Percentiles rank a stretch among this genome's conserved stretches.
phyloP scores from a whole-genome alignment of 2,888 invertebrate species.

The Lepidochrysops patricia region DNA sequence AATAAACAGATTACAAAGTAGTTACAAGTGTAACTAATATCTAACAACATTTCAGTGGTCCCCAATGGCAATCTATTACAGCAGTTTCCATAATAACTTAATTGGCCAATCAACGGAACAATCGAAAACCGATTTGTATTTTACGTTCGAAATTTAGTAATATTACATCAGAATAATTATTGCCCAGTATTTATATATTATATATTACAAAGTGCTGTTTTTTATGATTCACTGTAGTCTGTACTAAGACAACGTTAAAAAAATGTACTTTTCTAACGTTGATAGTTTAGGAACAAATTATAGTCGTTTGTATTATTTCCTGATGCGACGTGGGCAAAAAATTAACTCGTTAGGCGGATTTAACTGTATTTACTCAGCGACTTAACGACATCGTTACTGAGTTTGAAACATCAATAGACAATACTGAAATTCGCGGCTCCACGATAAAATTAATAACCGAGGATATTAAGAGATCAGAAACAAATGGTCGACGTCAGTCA shows the following conservation, averaged over 20 bases:
- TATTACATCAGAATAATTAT: background rate
- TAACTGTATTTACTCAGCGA: background rate
- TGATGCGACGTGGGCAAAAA: background rate
- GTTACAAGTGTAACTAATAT: background rate
- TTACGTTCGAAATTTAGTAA: background rate
- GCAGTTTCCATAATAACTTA: background rate
- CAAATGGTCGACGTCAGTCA: constrained; percentile 1
- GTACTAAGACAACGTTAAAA: no score
- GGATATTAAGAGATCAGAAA: constrained; percentile 7
- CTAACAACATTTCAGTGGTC: background rate
- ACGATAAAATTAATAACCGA: constrained; percentile 2
- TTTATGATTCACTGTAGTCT: no score
- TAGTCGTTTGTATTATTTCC: background rate
- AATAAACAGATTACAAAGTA: no score
- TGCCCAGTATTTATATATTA: no score
- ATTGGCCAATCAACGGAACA: background rate
- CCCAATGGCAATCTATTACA: background rate
- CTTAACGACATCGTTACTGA: background rate
- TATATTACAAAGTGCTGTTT: no score
- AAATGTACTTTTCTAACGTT: no score
- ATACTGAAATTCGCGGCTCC: background rate
- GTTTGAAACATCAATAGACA: background rate
- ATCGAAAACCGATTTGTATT: background rate
- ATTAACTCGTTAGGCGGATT: background rate
- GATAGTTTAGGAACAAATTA: no score